phyloP scores from a whole-genome alignment of 2,797 vertebrate species.

The Pachyuromys duprasi region DNA sequence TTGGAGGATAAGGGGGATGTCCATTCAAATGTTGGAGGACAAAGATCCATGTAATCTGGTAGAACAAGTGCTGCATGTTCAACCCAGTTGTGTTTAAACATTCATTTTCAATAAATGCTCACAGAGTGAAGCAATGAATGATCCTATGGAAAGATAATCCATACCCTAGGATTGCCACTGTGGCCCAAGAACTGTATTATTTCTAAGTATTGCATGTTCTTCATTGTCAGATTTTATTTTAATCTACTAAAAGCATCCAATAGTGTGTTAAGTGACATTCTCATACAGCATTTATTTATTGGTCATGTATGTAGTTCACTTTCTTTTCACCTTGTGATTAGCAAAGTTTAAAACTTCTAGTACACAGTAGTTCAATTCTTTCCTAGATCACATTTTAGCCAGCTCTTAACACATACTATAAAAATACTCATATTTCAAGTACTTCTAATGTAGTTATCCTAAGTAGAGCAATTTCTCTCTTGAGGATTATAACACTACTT shows the following conservation, averaged over 20 bases:
- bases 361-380: background rate
- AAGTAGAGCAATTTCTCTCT: conserved; percentile 73
- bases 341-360: conserved; percentile 7
- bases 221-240: conserved; percentile 35
- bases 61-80: background rate
- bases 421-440: conserved; percentile 79
- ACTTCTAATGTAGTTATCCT: conserved; percentile 83
- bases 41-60: background rate
- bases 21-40: background rate
- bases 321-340: conserved; percentile 18
- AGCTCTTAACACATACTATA: conserved; percentile 48
- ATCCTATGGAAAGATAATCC: background rate
- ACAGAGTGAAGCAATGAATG: background rate
- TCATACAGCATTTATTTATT: background rate
- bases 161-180: background rate
- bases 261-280: background rate
- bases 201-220: background rate
- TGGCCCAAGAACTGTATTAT: background rate
- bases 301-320: conserved; percentile 21
- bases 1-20: background rate
- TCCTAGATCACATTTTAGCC: background rate
- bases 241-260: background rate
- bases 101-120: background rate
- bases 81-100: background rate
- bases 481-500: conserved; percentile 80